A percentile compares a stretch with the other conserved stretches of the same genome.
Evolutionary conservation across 2,797 vertebrate species (phyloP).

Genomic region (Alca torda): DNA sequence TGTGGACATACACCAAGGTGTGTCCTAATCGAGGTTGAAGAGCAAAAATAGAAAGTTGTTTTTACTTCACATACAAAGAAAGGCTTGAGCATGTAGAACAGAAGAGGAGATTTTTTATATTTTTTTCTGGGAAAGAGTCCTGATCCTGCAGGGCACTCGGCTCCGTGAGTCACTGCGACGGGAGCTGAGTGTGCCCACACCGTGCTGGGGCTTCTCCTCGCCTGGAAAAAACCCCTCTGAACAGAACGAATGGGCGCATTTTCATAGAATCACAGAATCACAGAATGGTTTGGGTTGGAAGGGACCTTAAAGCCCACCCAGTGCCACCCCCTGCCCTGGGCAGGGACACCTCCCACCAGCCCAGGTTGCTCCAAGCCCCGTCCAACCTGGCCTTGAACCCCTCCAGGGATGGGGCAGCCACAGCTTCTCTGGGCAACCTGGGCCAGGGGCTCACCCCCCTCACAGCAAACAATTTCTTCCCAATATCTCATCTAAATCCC

Average conservation of each 20-base stretch:
- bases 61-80: not conserved
- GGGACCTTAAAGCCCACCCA: no score
- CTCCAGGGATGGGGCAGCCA: no score
- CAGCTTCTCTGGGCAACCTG: no score
- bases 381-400: no score
- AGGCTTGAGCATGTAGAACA: not conserved
- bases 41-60: not conserved
- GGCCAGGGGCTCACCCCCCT: no score
- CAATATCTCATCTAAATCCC: no score
- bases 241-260: accelerated
- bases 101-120: not conserved
- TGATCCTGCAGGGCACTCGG: accelerated
- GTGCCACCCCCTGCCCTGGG: no score
- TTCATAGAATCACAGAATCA: not conserved
- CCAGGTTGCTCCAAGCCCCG: no score
- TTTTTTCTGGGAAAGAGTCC: not conserved
- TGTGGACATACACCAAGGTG: not conserved
- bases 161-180: not conserved
- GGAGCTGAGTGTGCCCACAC: not conserved
- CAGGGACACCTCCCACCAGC: no score
- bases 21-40: not conserved
- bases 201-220: accelerated
- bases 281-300: no score
- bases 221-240: not conserved
- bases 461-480: no score